phyloP scores from a whole-genome alignment of 2,113 vertebrate genomes.

The Glareola pratincola region DNA sequence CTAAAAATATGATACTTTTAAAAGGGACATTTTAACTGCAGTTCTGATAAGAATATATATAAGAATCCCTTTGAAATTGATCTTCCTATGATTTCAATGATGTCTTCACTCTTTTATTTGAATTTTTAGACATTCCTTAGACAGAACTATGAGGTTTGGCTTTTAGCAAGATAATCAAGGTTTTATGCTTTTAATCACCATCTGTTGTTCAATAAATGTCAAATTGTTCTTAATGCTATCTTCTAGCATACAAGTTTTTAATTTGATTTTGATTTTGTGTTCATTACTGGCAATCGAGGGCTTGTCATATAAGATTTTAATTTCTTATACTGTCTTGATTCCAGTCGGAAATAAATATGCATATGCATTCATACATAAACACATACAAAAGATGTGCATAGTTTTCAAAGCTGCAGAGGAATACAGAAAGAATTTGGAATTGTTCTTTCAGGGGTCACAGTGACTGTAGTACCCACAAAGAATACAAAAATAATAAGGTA shows the following conservation, averaged over 20 bases:
- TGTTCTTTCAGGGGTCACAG: conserved; percentile 22
- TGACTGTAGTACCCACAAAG: conserved; percentile 20
- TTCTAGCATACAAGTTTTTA: conserved; percentile 62
- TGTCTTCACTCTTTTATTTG: conserved; percentile 63
- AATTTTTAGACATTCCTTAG: conserved; percentile 57
- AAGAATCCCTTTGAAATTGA: conserved; percentile 41
- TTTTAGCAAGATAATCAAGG: conserved; percentile 72
- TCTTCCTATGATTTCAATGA: conserved; percentile 66
- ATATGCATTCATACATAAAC: neutral
- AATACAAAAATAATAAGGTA: neutral
- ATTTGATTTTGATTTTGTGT: conserved; percentile 72
- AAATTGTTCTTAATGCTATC: conserved; percentile 72
- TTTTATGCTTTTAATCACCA: conserved; percentile 78
- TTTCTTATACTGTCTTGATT: conserved; percentile 63
- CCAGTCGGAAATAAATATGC: conserved; percentile 35
- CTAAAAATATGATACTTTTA: conserved; percentile 56
- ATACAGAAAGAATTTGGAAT: conserved; percentile 51
- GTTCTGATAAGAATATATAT: conserved; percentile 61
- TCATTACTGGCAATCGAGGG: conserved; percentile 69
- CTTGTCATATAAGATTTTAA: conserved; percentile 45
- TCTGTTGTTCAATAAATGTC: conserved; percentile 81
- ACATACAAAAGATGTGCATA: neutral
- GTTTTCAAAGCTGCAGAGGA: conserved; percentile 34
- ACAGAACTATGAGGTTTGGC: conserved; percentile 24
- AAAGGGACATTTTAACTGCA: conserved; percentile 57